Evolutionary conservation across 2,113 vertebrate genomes (phyloP).

Genomic region (Anoplopoma fimbria): DNA sequence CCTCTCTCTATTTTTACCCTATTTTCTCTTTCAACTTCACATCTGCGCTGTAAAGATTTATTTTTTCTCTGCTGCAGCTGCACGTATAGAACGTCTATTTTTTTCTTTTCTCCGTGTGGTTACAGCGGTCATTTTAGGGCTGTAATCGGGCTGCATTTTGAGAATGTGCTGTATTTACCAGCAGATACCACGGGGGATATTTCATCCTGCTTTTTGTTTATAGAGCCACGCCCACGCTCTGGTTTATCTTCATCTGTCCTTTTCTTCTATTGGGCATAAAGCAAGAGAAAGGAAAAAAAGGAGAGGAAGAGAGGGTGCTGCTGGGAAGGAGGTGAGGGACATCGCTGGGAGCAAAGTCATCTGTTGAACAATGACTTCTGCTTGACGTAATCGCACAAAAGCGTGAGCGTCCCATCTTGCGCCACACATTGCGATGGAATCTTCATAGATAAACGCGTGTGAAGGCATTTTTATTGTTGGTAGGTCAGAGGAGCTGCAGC

Average conservation of each 20-base stretch:
- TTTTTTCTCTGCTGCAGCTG: constrained; percentile 39
- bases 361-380: constrained; percentile 55
- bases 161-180: constrained; percentile 5
- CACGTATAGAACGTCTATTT: constrained; percentile 11
- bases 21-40: constrained; percentile 35
- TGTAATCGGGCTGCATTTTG: not conserved
- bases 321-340: constrained; percentile 17
- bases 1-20: constrained; percentile 41
- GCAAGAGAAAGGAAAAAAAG: not conserved
- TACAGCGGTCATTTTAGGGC: constrained; percentile 39
- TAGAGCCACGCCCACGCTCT: not conserved
- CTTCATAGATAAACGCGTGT: constrained; percentile 27
- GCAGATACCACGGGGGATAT: not conserved
- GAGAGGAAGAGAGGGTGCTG: constrained; percentile 8
- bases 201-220: constrained; percentile 6
- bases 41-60: constrained; percentile 46
- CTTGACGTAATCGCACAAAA: constrained; percentile 51
- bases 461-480: constrained; percentile 41
- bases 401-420: constrained; percentile 50
- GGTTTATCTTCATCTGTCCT: not conserved
- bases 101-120: constrained; percentile 3
- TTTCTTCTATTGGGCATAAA: constrained; percentile 1
- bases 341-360: constrained; percentile 56
- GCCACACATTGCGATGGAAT: constrained; percentile 58
- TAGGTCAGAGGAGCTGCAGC: constrained; percentile 30